These are phyloP conservation scores for Crocidura indochinensis DNA, from an alignment of 2,797 vertebrate genomes.

Conservation along the genomic window DNA sequence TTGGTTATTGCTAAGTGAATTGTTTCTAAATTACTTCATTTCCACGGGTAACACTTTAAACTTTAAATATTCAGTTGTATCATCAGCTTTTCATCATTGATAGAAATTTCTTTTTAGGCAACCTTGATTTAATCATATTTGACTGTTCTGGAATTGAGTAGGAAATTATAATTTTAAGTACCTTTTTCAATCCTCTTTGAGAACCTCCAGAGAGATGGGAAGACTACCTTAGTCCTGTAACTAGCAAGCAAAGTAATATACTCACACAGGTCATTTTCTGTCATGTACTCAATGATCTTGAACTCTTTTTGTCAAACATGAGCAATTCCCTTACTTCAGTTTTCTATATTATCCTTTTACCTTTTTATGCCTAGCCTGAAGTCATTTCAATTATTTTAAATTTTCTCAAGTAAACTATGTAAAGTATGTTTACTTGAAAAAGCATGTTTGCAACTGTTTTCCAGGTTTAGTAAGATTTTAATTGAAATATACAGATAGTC, in stretches of 20 bases:
- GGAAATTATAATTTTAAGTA: slow-evolving; percentile 50
- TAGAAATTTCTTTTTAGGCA: not conserved
- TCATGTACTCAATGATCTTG: not conserved
- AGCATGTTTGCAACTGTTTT: slow-evolving; percentile 32
- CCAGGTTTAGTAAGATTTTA: not conserved
- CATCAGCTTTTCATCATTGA: slow-evolving; percentile 48
- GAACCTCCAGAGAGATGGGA: not conserved
- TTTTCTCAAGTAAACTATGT: not conserved
- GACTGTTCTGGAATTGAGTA: slow-evolving; percentile 45
- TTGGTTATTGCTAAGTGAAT: slow-evolving; percentile 32
- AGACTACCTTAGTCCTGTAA: not conserved
- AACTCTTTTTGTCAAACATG: not conserved
- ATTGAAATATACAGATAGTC: slow-evolving; percentile 43
- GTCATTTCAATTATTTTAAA: slow-evolving; percentile 45
- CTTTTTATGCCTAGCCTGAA: not conserved
- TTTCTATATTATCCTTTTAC: not conserved
- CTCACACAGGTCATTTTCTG: slow-evolving; percentile 4
- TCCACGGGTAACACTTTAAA: not conserved
- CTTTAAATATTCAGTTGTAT: slow-evolving; percentile 17
- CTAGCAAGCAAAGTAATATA: slow-evolving; percentile 10
- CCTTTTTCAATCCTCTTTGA: slow-evolving; percentile 18
- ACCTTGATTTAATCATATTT: slow-evolving; percentile 60
- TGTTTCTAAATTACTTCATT: slow-evolving; percentile 52
- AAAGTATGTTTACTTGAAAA: not conserved
- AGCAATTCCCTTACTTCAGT: not conserved